These are phyloP conservation scores for Hyperopisus bebe DNA, from an alignment of 2,113 vertebrate species.

Conservation along the genomic window DNA sequence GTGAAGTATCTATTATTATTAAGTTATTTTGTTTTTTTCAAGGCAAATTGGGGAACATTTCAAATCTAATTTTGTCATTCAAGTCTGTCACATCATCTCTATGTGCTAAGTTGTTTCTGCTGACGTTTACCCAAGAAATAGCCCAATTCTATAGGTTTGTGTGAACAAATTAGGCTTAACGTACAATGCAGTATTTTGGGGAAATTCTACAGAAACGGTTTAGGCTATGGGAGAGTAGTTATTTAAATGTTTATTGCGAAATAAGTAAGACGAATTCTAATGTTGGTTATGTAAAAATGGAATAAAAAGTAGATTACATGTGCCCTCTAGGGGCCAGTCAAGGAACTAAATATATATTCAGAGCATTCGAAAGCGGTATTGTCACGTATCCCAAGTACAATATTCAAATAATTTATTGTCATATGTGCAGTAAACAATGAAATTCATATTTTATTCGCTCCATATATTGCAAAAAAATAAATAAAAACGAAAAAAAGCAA, in stretches of 20 bases:
- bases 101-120: background rate
- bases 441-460: background rate
- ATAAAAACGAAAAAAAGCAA: background rate
- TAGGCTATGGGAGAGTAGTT: background rate
- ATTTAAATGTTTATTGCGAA: background rate
- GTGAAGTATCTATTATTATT: too few species aligned
- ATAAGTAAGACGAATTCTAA: background rate
- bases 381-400: background rate
- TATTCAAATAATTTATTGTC: background rate
- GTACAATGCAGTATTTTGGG: background rate
- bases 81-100: background rate
- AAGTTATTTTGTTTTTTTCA: background rate
- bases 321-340: constrained; percentile 5
- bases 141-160: background rate
- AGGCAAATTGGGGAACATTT: background rate
- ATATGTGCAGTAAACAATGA: background rate
- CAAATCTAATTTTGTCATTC: background rate
- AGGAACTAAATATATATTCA: background rate
- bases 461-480: background rate
- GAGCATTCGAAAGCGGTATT: background rate
- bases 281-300: background rate
- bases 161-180: background rate
- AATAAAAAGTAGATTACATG: background rate
- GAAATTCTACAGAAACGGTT: background rate
- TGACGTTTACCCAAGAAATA: background rate